Evolutionary conservation across 1,140 invertebrate species (phyloP), one percentile per base, ranked within the genome.

Genomic region (Eubasilissa regina): DNA sequence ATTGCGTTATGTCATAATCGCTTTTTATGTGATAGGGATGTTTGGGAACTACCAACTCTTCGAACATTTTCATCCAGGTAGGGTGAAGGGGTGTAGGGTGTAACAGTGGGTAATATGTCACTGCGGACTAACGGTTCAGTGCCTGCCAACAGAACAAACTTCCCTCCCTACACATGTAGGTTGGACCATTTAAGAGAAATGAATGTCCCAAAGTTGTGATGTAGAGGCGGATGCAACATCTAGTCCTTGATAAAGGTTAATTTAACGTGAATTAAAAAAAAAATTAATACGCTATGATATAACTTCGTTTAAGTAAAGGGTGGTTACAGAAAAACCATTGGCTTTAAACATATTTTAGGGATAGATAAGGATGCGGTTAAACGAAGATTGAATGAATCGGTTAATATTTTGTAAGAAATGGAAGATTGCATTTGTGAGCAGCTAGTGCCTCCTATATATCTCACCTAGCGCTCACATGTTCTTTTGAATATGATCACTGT

Each of bases 41-140:
- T 44, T 66, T 43, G 62, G 45, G 62, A 66, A 44, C 35, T 35
- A 11, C 35, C 43, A 66, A 66, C 44, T 66, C 15, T 66, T 44
- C 21, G 21, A 66, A 66, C 43, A 43, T 43, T 66, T 47, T 43
- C 15, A 66, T 45, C 17, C 17, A 11, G 53, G 17, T 58, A 58
- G 17, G 55, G 55, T 4, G 55, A 10, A 21, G 55, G 55, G 55
- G 1, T 53, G 15, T 12, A 58, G 10, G 17, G 15, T 25, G 60
- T 25, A 64, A 64, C 60, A 43, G 47, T 70, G 66, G 76, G 77
- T 78, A 78, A 78, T 78, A 73, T 78, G 77, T 78, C 77, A 78
- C 77, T 53, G 19, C 19, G 55, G 68, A 60, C 77, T 73, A 78
- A 77, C 76, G 76, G 76, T 77, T 78, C 64, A 44, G 66, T 78